Conservation (phyloP, 2,888 invertebrate genomes). For the Galerucella calmariensis region DNA sequence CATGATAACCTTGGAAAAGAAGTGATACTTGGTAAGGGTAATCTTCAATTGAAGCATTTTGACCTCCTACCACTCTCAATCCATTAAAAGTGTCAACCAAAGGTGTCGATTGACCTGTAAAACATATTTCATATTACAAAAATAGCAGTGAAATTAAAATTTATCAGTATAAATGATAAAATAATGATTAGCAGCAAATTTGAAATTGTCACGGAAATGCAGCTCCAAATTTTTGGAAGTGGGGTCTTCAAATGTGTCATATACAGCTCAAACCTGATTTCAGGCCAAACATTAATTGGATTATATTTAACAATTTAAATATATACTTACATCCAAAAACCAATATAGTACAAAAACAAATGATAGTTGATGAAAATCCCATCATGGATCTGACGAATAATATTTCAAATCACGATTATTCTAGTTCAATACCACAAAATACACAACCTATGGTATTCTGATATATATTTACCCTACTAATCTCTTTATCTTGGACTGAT, state of each 20-base stretch:
- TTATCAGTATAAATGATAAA: too few species aligned
- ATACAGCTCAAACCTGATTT: too few species aligned
- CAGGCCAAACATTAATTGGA: too few species aligned
- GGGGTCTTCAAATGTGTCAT: too few species aligned
- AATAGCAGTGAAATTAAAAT: too few species aligned
- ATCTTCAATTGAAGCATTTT: conserved; percentile 65
- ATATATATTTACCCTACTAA: background rate
- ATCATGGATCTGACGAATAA: background rate
- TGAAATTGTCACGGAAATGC: too few species aligned
- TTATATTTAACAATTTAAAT: background rate
- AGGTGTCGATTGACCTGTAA: conserved; percentile 4
- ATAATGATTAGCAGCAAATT: too few species aligned
- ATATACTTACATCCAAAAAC: background rate
- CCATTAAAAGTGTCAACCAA: background rate
- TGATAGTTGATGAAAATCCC: background rate
- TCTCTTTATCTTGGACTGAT: conserved; percentile 1
- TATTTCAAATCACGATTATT: background rate
- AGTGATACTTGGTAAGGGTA: conserved; percentile 70
- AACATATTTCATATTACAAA: background rate
- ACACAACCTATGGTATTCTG: background rate
- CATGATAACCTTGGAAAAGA: conserved; percentile 65
- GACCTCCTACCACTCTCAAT: conserved; percentile 64
- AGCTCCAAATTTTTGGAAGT: too few species aligned
- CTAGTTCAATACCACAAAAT: background rate
- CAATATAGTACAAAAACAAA: background rate